Evolutionary conservation across 2,113 vertebrate species (phyloP).

Genomic region (Protobothrops flavoviridis): DNA sequence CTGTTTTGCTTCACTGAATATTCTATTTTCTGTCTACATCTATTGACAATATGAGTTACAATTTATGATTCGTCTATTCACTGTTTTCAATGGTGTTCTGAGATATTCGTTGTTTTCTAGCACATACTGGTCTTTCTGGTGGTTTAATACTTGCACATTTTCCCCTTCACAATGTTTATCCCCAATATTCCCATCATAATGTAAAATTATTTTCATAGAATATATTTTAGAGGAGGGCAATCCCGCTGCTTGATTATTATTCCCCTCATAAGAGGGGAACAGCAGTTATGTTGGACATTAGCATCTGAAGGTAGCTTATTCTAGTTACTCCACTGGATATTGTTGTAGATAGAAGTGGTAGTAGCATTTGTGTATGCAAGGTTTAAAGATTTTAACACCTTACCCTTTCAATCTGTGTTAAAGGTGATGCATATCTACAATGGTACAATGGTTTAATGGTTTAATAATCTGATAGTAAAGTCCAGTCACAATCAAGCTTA

Average conservation of each 20-base stretch:
- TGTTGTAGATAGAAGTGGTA: neutral
- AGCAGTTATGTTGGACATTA: neutral
- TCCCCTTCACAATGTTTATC: neutral
- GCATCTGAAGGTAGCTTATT: neutral
- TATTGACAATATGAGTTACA: neutral
- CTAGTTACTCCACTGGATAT: neutral
- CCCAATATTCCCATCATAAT: neutral
- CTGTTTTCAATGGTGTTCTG: neutral
- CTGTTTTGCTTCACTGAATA: slow-evolving; percentile 35
- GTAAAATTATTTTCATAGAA: neutral
- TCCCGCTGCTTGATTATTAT: neutral
- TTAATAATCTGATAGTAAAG: neutral
- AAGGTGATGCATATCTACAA: neutral
- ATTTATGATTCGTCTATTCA: slow-evolving; percentile 4
- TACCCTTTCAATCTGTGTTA: neutral
- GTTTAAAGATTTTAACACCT: neutral
- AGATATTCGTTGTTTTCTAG: neutral
- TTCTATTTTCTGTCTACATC: slow-evolving; percentile 19
- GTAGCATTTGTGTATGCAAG: neutral
- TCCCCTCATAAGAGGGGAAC: neutral
- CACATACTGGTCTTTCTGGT: neutral
- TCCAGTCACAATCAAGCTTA: neutral
- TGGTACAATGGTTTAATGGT: neutral
- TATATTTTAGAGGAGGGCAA: neutral
- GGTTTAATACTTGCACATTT: neutral